These are phyloP conservation scores for Caranx ignobilis DNA, from an alignment of 2,113 vertebrate genomes.

Conservation along the genomic window DNA sequence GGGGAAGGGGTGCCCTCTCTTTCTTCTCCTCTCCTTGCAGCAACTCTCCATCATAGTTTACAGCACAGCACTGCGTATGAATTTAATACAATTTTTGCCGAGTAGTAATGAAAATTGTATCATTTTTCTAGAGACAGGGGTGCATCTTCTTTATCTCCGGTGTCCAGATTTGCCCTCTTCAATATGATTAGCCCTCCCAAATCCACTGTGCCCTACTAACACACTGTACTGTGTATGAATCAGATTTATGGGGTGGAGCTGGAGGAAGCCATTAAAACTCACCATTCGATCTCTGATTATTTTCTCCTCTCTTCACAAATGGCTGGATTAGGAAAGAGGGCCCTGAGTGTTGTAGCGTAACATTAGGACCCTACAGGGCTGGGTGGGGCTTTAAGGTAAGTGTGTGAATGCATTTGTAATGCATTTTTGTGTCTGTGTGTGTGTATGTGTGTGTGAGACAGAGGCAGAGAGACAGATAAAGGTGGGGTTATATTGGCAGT, in stretches of 20 bases:
- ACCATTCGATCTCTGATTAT: slow-evolving; percentile 44
- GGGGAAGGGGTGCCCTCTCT: slow-evolving; percentile 39
- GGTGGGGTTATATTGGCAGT: slow-evolving; percentile 58
- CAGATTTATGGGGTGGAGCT: slow-evolving; percentile 17
- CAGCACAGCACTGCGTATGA: slow-evolving; percentile 14
- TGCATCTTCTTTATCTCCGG: slow-evolving; percentile 61
- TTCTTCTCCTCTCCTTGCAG: slow-evolving; percentile 24
- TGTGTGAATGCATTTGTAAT: slow-evolving; percentile 41
- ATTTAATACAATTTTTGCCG: slow-evolving; percentile 17
- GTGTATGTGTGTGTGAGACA: slow-evolving; percentile 16
- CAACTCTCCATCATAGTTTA: slow-evolving; percentile 19
- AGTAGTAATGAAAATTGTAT: slow-evolving; percentile 49
- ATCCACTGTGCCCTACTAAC: slow-evolving; percentile 17
- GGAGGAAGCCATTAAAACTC: slow-evolving; percentile 39
- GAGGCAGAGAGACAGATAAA: slow-evolving; percentile 8
- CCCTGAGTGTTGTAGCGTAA: slow-evolving; percentile 40
- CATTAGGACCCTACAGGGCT: slow-evolving; percentile 35
- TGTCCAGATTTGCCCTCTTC: slow-evolving; percentile 56
- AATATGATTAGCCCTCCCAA: slow-evolving; percentile 33
- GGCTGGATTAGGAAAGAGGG: slow-evolving; percentile 50
- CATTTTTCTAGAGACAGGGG: slow-evolving; percentile 23
- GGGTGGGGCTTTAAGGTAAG: slow-evolving; percentile 40
- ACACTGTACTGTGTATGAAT: slow-evolving; percentile 30
- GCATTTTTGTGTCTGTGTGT: slow-evolving; percentile 31
- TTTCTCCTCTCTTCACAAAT: slow-evolving; percentile 37